phyloP scores from a whole-genome alignment of 2,797 vertebrate genomes.

The Eulemur rubriventer region DNA sequence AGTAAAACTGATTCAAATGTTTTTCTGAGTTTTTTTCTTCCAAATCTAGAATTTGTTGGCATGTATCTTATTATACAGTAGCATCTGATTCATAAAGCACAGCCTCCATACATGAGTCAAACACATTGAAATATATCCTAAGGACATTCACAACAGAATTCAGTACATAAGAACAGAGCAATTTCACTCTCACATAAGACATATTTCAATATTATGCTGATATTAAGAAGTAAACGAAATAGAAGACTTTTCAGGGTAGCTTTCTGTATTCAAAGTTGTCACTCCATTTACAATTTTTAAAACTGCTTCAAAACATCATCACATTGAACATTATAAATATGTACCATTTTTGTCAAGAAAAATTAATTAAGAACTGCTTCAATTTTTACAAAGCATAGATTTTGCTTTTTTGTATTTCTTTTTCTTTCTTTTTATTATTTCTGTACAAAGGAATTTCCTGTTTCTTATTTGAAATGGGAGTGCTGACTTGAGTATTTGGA shows the following conservation, averaged over 20 bases:
- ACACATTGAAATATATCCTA: not conserved
- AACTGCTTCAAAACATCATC: conserved; percentile 19
- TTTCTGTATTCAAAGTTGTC: conserved; percentile 35
- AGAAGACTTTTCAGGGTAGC: conserved; percentile 8
- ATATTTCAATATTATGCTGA: conserved; percentile 50
- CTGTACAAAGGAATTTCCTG: not conserved
- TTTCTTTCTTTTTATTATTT: not conserved
- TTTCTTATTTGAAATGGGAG: not conserved
- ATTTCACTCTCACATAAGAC: not conserved
- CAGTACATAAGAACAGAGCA: not conserved
- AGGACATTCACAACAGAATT: not conserved
- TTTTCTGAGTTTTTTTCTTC: not conserved
- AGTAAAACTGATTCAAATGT: not conserved
- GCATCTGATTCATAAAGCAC: conserved; percentile 23
- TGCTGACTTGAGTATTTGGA: not conserved
- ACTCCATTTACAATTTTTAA: conserved; percentile 58
- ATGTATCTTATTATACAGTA: not conserved
- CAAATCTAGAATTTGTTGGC: not conserved
- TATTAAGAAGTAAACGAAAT: conserved; percentile 62
- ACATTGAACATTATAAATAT: not conserved
- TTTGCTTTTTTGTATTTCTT: not conserved
- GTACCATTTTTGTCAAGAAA: not conserved
- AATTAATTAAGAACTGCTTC: conserved; percentile 42
- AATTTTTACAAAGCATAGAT: conserved; percentile 66
- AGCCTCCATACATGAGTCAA: conserved; percentile 5